Evolutionary conservation across 2,888 invertebrate genomes (phyloP).

Genomic region (Bellardia bayeri): DNA sequence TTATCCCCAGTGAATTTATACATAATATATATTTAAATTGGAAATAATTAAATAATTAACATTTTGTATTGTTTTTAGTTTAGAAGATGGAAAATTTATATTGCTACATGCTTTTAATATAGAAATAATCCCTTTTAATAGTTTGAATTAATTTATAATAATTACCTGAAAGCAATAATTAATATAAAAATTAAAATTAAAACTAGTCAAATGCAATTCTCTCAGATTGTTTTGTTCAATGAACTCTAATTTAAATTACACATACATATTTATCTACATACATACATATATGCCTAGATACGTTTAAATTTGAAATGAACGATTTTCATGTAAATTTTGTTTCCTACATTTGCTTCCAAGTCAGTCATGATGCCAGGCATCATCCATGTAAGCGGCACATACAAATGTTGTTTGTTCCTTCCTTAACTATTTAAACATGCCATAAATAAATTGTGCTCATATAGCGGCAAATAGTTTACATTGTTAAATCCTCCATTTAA

Average conservation of each 20-base stretch:
- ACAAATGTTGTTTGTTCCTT: slow-evolving; percentile 37
- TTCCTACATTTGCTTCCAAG: neutral
- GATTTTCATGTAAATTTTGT: neutral
- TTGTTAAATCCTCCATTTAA: slow-evolving; percentile 66
- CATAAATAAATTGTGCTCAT: slow-evolving; percentile 44
- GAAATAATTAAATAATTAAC: too few species aligned
- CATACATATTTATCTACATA: neutral
- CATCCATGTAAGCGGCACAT: slow-evolving; percentile 5
- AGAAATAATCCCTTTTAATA: too few species aligned
- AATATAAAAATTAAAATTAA: neutral
- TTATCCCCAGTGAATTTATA: too few species aligned
- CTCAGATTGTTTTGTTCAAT: neutral
- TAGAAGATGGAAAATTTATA: too few species aligned
- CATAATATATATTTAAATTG: too few species aligned
- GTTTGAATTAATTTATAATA: too few species aligned
- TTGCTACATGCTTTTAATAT: too few species aligned
- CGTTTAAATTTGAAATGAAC: neutral
- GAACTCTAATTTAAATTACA: neutral
- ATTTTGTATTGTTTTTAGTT: too few species aligned
- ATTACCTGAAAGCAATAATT: too few species aligned
- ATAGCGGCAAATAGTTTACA: slow-evolving; percentile 59
- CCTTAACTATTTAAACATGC: slow-evolving; percentile 53
- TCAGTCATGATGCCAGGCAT: slow-evolving; percentile 38
- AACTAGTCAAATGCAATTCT: neutral
- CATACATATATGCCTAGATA: neutral